These are phyloP conservation scores for Cremastinae sp. DNA, from an alignment of 2,888 invertebrate species.

Conservation along the genomic window DNA sequence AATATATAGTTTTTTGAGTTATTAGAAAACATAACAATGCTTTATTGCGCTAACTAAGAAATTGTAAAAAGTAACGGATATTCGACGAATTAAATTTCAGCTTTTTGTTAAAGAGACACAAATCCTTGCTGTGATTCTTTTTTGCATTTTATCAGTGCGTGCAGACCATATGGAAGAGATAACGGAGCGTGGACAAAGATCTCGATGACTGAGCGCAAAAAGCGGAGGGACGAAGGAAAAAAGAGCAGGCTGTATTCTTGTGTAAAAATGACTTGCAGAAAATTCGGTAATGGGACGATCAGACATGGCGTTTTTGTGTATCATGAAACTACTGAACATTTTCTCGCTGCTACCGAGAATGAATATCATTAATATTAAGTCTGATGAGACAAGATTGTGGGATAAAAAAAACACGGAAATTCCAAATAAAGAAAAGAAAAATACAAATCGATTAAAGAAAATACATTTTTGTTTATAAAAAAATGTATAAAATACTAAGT, in stretches of 20 bases:
- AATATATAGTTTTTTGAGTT: no score
- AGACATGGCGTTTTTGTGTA: slow-evolving; percentile 40
- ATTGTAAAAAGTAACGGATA: no score
- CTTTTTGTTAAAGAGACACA: no score
- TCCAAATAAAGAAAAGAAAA: not conserved
- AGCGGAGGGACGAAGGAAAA: no score
- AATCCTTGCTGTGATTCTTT: slow-evolving; percentile 45
- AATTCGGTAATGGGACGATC: slow-evolving; percentile 11
- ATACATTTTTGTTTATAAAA: not conserved
- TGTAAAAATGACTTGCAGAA: slow-evolving; percentile 52
- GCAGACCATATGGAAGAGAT: slow-evolving; percentile 41
- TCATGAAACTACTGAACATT: slow-evolving; percentile 51
- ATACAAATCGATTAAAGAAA: not conserved
- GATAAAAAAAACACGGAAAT: not conserved
- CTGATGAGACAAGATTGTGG: slow-evolving; percentile 34
- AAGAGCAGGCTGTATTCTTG: no score
- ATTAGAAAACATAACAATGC: no score
- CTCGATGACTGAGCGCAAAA: slow-evolving; percentile 53
- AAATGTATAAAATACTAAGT: slow-evolving; percentile 22
- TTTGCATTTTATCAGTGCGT: slow-evolving; percentile 5
- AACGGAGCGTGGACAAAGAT: slow-evolving; percentile 53
- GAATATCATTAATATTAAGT: slow-evolving; percentile 55
- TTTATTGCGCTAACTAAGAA: no score
- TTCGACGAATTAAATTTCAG: no score
- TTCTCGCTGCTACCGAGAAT: no score